Percentiles rank a stretch among this genome's conserved stretches.
Evolutionary conservation across 2,113 vertebrate species (phyloP).

Genomic region (Felis chaus): DNA sequence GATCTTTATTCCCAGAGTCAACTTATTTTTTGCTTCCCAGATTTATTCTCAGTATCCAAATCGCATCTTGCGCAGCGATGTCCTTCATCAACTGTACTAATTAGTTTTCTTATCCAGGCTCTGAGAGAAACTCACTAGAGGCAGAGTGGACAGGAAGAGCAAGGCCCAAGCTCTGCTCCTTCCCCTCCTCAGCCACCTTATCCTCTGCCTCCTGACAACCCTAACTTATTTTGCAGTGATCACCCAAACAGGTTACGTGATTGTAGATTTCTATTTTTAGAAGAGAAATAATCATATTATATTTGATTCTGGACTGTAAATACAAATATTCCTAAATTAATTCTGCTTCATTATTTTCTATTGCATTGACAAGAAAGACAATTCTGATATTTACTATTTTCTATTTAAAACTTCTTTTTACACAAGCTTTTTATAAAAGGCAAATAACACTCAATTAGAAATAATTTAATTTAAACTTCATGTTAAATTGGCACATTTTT

Average conservation of each 20-base stretch:
- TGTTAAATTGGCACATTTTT: slow-evolving; percentile 14
- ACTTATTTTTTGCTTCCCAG: background rate
- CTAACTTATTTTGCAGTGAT: background rate
- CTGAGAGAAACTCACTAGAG: background rate
- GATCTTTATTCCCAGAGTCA: background rate
- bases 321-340: slow-evolving; percentile 11
- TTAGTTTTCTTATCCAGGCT: background rate
- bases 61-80: background rate
- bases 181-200: rapidly evolving
- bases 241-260: background rate
- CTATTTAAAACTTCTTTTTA: background rate
- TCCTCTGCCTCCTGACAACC: background rate
- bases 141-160: too few relatives aligned
- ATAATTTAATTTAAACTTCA: background rate
- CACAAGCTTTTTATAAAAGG: background rate
- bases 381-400: background rate
- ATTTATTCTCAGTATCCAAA: background rate
- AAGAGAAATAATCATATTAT: background rate
- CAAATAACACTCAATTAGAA: slow-evolving; percentile 2
- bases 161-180: too few relatives aligned
- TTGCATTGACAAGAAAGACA: background rate
- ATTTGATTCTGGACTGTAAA: background rate
- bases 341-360: background rate
- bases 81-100: background rate
- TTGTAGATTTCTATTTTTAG: background rate